These are phyloP conservation scores for Agrotis puta DNA, from an alignment of 2,888 invertebrate species.

Conservation along the genomic window DNA sequence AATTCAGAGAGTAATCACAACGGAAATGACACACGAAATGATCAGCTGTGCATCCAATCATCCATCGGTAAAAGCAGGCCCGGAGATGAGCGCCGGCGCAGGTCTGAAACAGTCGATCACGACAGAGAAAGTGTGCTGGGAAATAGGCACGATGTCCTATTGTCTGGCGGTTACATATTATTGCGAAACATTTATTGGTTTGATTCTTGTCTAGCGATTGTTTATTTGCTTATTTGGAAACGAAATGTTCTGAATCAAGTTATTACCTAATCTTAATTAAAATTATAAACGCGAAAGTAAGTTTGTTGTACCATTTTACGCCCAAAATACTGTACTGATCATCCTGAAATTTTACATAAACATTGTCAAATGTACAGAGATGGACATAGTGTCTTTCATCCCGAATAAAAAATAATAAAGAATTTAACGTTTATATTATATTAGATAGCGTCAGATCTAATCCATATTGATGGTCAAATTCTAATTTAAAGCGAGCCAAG, in stretches of 20 bases:
- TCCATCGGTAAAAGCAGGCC: slow-evolving; percentile 36
- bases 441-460: no score
- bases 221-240: not conserved
- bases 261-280: not conserved
- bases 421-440: no score
- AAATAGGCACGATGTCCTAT: slow-evolving; percentile 64
- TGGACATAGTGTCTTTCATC: no score
- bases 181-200: slow-evolving; percentile 57
- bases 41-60: slow-evolving; percentile 43
- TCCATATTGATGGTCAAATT: no score
- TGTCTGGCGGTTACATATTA: slow-evolving; percentile 55
- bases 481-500: no score
- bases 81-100: slow-evolving; percentile 48
- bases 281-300: not conserved
- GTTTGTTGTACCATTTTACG: no score
- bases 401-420: no score
- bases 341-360: no score
- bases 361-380: no score
- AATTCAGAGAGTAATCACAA: slow-evolving; percentile 47
- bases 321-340: no score
- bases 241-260: not conserved
- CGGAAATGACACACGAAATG: slow-evolving; percentile 56
- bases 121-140: slow-evolving; percentile 75
- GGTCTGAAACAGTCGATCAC: slow-evolving; percentile 74
- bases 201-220: slow-evolving; percentile 16